These are phyloP conservation scores for Bothrops jararaca DNA, from an alignment of 2,113 vertebrate species.

Conservation along the genomic window DNA sequence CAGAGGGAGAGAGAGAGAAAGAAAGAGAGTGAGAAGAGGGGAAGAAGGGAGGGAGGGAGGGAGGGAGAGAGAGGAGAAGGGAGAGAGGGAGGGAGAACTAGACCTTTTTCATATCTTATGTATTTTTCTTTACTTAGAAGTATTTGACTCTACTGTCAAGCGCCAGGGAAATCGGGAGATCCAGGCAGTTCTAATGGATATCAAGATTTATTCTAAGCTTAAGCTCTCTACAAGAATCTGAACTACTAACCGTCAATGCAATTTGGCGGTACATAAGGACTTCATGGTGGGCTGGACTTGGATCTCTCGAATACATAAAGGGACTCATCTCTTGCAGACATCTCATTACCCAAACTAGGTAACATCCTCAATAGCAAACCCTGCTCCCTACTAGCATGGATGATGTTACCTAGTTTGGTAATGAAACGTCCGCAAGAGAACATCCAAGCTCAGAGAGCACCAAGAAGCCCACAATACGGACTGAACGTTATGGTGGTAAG, in stretches of 20 bases:
- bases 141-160: background rate
- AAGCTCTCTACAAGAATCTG: background rate
- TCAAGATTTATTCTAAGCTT: background rate
- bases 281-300: background rate
- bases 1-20: no score
- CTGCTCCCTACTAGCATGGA: no score
- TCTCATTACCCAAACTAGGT: no score
- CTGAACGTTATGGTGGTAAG: background rate
- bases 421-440: no score
- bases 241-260: background rate
- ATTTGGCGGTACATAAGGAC: background rate
- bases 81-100: background rate
- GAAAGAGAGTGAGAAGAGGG: no score
- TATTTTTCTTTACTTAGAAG: background rate
- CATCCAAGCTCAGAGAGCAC: no score
- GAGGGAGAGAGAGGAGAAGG: no score
- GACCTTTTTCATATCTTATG: fast-evolving
- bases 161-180: background rate
- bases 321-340: no score
- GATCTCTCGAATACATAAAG: background rate
- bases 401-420: no score
- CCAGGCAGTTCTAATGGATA: background rate
- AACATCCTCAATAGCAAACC: no score
- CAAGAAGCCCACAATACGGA: background rate
- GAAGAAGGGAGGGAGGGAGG: no score